These are phyloP conservation scores for Rhamnusium bicolor DNA, from an alignment of 2,888 invertebrate species.

Conservation along the genomic window DNA sequence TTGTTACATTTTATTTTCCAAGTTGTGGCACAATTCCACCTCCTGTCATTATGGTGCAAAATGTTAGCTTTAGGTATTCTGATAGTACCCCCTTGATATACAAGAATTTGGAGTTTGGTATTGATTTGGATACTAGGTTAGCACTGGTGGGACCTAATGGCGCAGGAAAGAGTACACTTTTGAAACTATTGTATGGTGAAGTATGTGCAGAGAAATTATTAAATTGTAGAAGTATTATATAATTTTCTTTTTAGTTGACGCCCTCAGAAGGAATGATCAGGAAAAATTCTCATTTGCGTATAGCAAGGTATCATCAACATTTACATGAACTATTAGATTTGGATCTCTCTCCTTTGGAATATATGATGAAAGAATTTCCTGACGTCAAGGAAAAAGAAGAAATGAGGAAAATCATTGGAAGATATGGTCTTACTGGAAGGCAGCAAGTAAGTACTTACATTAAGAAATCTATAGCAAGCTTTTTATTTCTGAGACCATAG, in stretches of 20 bases:
- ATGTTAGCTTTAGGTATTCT: slow-evolving; percentile 95
- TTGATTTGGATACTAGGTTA: slow-evolving; percentile 95
- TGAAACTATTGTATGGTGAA: slow-evolving; percentile 96
- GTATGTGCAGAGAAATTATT: slow-evolving; percentile 72
- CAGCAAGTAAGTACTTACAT: slow-evolving; percentile 82
- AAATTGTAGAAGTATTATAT: neutral
- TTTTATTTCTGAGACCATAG: no score
- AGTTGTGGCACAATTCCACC: slow-evolving; percentile 97
- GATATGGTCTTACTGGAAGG: slow-evolving; percentile 97
- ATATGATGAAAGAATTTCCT: slow-evolving; percentile 98
- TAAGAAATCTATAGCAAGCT: neutral
- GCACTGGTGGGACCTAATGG: slow-evolving; percentile 99
- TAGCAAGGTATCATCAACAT: slow-evolving; percentile 99
- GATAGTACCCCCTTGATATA: slow-evolving; percentile 93
- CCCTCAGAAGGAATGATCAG: slow-evolving; percentile 98
- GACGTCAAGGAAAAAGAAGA: slow-evolving; percentile 98
- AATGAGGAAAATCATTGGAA: slow-evolving; percentile 98
- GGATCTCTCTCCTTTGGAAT: slow-evolving; percentile 95
- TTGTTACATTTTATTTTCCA: slow-evolving; percentile 95
- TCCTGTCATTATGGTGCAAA: slow-evolving; percentile 99
- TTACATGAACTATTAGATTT: slow-evolving; percentile 96
- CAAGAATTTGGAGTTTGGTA: slow-evolving; percentile 98
- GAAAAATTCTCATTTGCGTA: slow-evolving; percentile 97
- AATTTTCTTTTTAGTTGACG: slow-evolving; percentile 77
- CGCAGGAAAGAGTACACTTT: slow-evolving; percentile 97